Evolutionary conservation across 2,113 vertebrate genomes (phyloP).

Genomic region (Salminus brasiliensis): DNA sequence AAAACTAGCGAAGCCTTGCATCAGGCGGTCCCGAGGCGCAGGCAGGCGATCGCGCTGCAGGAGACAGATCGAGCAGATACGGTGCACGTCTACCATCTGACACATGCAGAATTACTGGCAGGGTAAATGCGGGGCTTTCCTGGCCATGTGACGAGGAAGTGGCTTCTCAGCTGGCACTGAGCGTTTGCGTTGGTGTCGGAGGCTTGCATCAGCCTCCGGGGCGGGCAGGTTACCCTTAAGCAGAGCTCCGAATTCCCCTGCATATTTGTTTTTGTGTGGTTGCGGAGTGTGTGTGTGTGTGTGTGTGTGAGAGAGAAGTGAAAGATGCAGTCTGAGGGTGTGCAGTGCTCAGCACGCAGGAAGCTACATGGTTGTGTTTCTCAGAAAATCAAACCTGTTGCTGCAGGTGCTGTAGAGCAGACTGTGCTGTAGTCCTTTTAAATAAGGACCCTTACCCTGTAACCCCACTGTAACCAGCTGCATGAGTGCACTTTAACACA

Average conservation of each 20-base stretch:
- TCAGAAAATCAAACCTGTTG: constrained; percentile 34
- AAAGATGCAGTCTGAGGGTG: background rate
- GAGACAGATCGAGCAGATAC: constrained; percentile 16
- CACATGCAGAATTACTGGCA: constrained; percentile 38
- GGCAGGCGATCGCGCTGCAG: background rate
- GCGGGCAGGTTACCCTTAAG: background rate
- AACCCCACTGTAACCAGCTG: no score
- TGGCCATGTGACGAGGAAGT: constrained; percentile 62
- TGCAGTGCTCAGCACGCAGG: constrained; percentile 9
- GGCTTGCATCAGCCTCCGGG: constrained; percentile 26
- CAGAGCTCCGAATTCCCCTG: constrained; percentile 26
- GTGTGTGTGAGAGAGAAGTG: background rate
- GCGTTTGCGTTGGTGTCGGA: background rate
- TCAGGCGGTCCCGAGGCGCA: constrained; percentile 42
- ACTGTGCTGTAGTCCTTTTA: background rate
- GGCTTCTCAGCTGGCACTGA: constrained; percentile 12
- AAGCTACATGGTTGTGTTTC: constrained; percentile 33
- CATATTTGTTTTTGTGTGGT: background rate
- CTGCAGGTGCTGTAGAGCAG: constrained; percentile 29
- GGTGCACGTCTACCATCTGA: constrained; percentile 43
- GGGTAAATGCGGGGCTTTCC: constrained; percentile 67
- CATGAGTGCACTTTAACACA: no score
- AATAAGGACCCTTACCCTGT: background rate
- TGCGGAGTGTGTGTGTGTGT: background rate
- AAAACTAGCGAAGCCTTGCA: constrained; percentile 39